Evolutionary conservation across 2,113 vertebrate species (phyloP).

Genomic region (Helogale parvula): DNA sequence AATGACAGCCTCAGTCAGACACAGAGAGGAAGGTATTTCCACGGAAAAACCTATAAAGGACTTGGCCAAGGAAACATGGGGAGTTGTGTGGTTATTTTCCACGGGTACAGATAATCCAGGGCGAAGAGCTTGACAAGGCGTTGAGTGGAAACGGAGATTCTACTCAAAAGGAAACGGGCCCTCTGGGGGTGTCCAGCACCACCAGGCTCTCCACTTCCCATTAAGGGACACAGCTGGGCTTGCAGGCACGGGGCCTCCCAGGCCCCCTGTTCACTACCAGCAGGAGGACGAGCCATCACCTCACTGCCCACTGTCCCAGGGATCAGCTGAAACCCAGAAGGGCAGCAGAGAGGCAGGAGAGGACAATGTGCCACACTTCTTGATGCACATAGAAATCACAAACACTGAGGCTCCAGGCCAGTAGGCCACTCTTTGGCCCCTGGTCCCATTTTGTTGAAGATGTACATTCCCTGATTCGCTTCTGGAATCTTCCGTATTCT

Average conservation of each 20-base stretch:
- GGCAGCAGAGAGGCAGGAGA: background rate
- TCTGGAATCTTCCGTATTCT: background rate
- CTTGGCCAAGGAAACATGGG: background rate
- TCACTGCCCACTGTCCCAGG: background rate
- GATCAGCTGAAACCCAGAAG: background rate
- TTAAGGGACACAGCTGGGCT: background rate
- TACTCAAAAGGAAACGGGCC: accelerated
- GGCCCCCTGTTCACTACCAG: background rate
- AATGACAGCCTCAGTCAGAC: background rate
- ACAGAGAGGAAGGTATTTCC: background rate
- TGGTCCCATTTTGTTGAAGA: background rate
- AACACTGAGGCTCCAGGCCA: background rate
- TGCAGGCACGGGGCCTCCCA: background rate
- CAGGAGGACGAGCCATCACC: background rate
- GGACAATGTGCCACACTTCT: accelerated
- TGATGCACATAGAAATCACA: accelerated
- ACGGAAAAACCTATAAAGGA: background rate
- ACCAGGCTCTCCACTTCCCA: background rate
- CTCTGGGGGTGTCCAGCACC: background rate
- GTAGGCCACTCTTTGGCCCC: background rate
- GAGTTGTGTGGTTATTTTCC: background rate
- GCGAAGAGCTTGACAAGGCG: background rate
- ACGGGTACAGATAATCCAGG: background rate
- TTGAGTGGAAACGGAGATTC: background rate
- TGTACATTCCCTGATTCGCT: background rate